These are phyloP conservation scores for Gymnoscopelus braueri DNA, from an alignment of 2,797 vertebrate species.

Conservation along the genomic window DNA sequence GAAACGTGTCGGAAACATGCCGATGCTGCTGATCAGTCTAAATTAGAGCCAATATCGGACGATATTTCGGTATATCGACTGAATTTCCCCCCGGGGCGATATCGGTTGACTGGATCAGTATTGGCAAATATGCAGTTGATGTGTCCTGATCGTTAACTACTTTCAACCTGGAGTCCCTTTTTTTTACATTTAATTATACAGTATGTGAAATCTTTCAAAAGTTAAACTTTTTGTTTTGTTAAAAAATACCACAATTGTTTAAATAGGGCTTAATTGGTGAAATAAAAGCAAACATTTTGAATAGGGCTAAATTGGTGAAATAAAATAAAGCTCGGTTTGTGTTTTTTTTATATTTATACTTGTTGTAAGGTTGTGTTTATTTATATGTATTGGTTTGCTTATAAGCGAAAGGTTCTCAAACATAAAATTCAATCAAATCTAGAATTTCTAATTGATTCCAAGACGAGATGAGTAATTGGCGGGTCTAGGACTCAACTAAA, in stretches of 20 bases:
- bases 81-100: neutral
- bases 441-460: neutral
- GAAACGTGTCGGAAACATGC: no score
- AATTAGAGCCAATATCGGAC: neutral
- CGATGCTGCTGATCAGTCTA: neutral
- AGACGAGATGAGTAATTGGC: neutral
- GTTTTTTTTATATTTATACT: no score
- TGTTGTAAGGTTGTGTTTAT: no score
- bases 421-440: neutral
- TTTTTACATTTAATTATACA: neutral
- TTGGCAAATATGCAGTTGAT: no score
- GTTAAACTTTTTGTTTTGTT: no score
- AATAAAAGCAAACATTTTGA: neutral
- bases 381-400: neutral
- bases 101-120: no score
- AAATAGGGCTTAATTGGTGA: neutral
- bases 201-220: neutral
- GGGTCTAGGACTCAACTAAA: no score
- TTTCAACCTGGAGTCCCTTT: no score
- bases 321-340: no score
- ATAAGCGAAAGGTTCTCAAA: neutral
- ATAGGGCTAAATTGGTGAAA: neutral
- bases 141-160: no score
- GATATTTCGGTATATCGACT: neutral
- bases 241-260: no score